Evolutionary conservation across 2,113 vertebrate genomes (phyloP).

Genomic region (Heliornis fulica): DNA sequence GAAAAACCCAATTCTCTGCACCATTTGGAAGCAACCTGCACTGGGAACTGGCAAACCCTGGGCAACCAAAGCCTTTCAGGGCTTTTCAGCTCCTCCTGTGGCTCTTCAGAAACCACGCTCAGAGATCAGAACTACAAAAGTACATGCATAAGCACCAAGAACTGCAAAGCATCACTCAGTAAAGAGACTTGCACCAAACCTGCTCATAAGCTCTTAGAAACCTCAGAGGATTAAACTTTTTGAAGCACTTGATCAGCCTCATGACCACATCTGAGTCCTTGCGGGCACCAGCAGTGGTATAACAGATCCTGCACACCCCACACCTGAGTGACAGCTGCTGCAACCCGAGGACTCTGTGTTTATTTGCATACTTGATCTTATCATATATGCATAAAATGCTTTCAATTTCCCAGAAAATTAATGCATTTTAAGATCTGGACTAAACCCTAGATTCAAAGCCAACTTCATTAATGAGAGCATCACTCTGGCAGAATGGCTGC

Average conservation of each 20-base stretch:
- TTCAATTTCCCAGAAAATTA: background rate
- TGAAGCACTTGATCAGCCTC: background rate
- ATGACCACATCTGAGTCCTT: background rate
- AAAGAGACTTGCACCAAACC: background rate
- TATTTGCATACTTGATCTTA: background rate
- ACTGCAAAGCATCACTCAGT: background rate
- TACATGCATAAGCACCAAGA: background rate
- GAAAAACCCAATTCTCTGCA: background rate
- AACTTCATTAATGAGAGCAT: background rate
- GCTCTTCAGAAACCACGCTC: background rate
- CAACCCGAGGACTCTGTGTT: background rate
- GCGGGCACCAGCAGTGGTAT: background rate
- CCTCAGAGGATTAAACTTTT: background rate
- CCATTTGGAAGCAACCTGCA: background rate
- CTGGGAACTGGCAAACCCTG: background rate
- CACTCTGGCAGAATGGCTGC: fast-evolving
- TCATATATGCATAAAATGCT: fast-evolving
- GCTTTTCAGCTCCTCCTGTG: background rate
- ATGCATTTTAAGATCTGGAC: background rate
- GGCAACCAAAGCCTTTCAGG: background rate
- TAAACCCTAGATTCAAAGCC: background rate
- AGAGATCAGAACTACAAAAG: background rate
- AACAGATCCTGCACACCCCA: background rate
- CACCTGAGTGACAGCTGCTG: background rate
- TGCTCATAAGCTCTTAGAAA: background rate